Conservation (phyloP, 2,888 invertebrate genomes). For the Hemaris fuciformis region DNA sequence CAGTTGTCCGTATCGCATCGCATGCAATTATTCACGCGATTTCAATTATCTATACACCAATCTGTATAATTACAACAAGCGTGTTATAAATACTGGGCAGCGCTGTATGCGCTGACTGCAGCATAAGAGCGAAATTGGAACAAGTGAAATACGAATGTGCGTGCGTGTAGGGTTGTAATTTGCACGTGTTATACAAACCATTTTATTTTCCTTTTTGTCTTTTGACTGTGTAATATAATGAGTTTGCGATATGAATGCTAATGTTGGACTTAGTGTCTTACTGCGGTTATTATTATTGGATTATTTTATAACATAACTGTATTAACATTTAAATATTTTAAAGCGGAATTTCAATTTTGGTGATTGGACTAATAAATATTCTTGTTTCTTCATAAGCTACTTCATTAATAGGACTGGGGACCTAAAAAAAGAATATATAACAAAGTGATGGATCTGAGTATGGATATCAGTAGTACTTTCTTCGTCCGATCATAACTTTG, state of each 20-base stretch:
- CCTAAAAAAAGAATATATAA: too few relatives aligned
- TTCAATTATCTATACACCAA: constrained; percentile 60
- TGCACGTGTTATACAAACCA: not conserved
- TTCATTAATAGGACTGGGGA: too few relatives aligned
- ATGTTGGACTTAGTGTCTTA: too few relatives aligned
- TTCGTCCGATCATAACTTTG: too few relatives aligned
- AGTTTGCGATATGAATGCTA: not conserved
- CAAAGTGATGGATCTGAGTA: too few relatives aligned
- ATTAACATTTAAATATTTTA: too few relatives aligned
- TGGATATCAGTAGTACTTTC: too few relatives aligned
- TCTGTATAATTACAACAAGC: constrained; percentile 54
- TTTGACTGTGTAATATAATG: not conserved
- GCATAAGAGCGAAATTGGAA: constrained; percentile 1
- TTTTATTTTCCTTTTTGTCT: not conserved
- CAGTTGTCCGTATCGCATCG: constrained; percentile 46
- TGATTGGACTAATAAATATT: too few relatives aligned
- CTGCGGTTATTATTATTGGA: too few relatives aligned
- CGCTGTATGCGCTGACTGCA: not conserved
- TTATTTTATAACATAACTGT: too few relatives aligned
- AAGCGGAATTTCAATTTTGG: too few relatives aligned
- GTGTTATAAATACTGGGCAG: constrained; percentile 32
- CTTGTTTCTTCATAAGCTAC: too few relatives aligned
- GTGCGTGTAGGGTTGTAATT: not conserved
- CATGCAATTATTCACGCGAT: constrained; percentile 59
- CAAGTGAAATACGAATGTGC: not conserved